Evolutionary conservation across 2,113 vertebrate species (phyloP).

Genomic region (Corynorhinus townsendii): DNA sequence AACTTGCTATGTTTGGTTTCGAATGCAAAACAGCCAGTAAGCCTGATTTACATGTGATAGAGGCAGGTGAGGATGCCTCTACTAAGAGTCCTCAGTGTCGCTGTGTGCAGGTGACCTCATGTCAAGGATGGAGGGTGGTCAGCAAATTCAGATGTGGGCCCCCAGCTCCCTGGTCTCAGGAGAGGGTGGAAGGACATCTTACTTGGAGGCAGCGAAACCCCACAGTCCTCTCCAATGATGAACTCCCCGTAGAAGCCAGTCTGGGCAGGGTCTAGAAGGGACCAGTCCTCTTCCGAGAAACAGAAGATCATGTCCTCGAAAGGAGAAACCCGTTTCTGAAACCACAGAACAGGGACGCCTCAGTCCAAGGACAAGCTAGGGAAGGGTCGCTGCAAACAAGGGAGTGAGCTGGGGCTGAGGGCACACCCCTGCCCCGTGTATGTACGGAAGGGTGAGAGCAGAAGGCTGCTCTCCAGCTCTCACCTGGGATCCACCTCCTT

Average conservation of each 20-base stretch:
- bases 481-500: neutral
- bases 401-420: neutral
- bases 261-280: slow-evolving; percentile 71
- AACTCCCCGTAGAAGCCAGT: slow-evolving; percentile 73
- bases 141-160: neutral
- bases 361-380: neutral
- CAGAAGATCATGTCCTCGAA: slow-evolving; percentile 73
- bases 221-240: slow-evolving; percentile 72
- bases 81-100: neutral
- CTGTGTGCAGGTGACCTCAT: neutral
- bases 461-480: neutral
- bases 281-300: slow-evolving; percentile 75
- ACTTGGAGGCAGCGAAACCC: slow-evolving; percentile 57
- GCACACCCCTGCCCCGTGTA: neutral
- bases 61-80: neutral
- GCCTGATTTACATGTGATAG: neutral
- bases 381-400: neutral
- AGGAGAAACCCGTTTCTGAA: slow-evolving; percentile 64
- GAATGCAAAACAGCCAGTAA: neutral
- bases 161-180: neutral
- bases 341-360: slow-evolving; percentile 11
- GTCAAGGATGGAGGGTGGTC: neutral
- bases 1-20: neutral
- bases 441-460: neutral
- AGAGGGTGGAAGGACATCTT: neutral